Evolutionary conservation across 2,113 vertebrate species (phyloP), one percentile per base, ranked within the genome.

Genomic region (Limanda limanda): DNA sequence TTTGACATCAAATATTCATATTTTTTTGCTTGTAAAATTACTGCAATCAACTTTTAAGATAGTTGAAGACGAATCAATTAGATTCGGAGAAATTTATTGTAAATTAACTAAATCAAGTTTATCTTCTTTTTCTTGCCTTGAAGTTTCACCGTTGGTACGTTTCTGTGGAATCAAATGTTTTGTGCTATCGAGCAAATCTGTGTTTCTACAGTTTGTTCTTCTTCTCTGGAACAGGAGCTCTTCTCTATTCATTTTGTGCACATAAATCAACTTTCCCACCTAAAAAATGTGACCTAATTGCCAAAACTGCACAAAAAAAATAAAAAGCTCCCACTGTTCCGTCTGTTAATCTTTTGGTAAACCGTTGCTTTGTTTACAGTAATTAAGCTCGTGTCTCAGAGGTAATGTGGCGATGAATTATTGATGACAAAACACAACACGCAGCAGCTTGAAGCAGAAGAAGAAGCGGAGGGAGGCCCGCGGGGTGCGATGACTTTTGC

Each of bases 401-500:
- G 25, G 40, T 52, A 24, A 67, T 1, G 76, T 12, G 42, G 9
- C 23, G 73, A 56, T 62, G 78, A 80, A 78, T 68, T 62, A 76
- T 62, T 87, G 89, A 81, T 79, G 82, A n/a, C 52, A 73, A 52
- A 84, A 85, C 75, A 74, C 25, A 4, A 37, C 37, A 48, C 1
- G 65, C 74, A 52, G 82, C 73, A 40, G 71, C 69, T 62, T 27
- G n/a, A 40, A 72, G 72, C 5, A 27, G 25, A 2, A 31, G 27
- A 5, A 31, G 27, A n/a, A 4, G 56, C 12, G 17, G 1, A 9
- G 56, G 56, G 42, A 52, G 57, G 21, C 45, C 51, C 31, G 76
- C 55, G 1, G 40, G 69, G 86, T 86, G 82, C 81, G 86, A 90
- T 90, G 77, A 78, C 62, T 86, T 56, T 69, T 20, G 70, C 79